phyloP scores from a whole-genome alignment of 2,888 invertebrate species.

The Taenaris catops region DNA sequence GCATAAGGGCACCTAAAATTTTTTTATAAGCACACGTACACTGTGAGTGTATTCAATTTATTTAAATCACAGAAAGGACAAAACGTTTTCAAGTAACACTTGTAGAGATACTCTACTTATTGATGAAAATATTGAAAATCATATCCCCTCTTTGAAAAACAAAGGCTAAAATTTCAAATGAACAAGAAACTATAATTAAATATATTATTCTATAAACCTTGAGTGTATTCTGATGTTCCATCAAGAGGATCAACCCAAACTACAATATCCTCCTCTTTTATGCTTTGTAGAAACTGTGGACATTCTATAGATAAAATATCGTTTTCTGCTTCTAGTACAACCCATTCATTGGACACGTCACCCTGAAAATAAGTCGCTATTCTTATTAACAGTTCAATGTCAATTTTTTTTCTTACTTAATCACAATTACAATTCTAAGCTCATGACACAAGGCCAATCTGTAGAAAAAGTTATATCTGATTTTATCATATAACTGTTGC shows the following conservation, averaged over 20 bases:
- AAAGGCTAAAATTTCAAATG: too few relatives aligned
- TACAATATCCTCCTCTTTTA: slow-evolving; percentile 91
- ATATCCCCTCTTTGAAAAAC: too few relatives aligned
- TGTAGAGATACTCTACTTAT: too few relatives aligned
- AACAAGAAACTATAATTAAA: too few relatives aligned
- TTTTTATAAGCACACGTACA: slow-evolving; percentile 21
- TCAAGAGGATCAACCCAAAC: slow-evolving; percentile 99
- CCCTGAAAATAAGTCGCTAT: slow-evolving; percentile 34
- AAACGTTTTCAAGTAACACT: too few relatives aligned
- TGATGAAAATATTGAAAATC: too few relatives aligned
- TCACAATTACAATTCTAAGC: slow-evolving; percentile 3
- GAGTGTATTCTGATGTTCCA: slow-evolving; percentile 98
- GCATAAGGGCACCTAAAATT: slow-evolving; percentile 78
- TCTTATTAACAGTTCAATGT: slow-evolving; percentile 3
- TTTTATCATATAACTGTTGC: too few relatives aligned
- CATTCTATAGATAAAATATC: slow-evolving; percentile 82
- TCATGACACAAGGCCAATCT: slow-evolving; percentile 3
- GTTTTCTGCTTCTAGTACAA: slow-evolving; percentile 85
- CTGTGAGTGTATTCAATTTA: not conserved
- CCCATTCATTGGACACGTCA: slow-evolving; percentile 85
- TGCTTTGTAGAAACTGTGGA: slow-evolving; percentile 82
- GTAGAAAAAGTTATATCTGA: too few relatives aligned
- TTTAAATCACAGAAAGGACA: too few relatives aligned
- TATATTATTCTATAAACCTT: too few relatives aligned
- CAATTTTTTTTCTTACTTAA: slow-evolving; percentile 1